Percentiles rank a stretch among this genome's conserved stretches.
These are phyloP conservation scores for Cyphomyrmex costatus DNA, from an alignment of 1,140 invertebrate species.

Conservation along the genomic window DNA sequence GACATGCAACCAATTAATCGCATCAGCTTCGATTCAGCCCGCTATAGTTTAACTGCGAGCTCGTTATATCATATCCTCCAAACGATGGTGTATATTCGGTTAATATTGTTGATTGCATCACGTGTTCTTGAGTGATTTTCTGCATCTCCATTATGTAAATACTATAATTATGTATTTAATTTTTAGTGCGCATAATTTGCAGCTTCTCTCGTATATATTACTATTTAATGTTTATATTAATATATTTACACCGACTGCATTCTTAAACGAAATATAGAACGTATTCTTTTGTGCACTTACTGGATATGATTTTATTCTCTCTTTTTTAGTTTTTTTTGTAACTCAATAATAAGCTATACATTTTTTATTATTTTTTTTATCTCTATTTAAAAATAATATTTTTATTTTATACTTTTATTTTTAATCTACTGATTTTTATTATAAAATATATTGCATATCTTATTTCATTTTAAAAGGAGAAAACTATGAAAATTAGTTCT, in stretches of 20 bases:
- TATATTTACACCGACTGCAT: not conserved
- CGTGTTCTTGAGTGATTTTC: not conserved
- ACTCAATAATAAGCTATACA: not conserved
- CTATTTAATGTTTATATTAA: not conserved
- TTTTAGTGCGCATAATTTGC: not conserved
- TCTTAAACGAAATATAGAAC: not conserved
- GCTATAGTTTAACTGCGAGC: slow-evolving; percentile 45
- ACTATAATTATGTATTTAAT: not conserved
- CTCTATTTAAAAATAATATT: not conserved
- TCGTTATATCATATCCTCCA: slow-evolving; percentile 19
- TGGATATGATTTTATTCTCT: not conserved
- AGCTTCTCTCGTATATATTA: not conserved
- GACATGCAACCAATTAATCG: slow-evolving; percentile 54
- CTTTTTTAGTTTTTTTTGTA: not conserved
- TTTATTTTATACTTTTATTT: not conserved
- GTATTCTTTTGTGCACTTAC: not conserved
- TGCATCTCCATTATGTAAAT: not conserved
- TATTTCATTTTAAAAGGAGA: not conserved
- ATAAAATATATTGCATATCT: not conserved
- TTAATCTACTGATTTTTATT: not conserved
- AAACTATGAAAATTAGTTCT: not conserved
- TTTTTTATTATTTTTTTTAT: not conserved
- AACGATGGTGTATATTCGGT: slow-evolving; percentile 10
- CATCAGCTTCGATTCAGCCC: slow-evolving; percentile 41
- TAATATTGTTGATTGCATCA: slow-evolving; percentile 35